Evolutionary conservation across 1,140 invertebrate genomes (phyloP), one percentile per base, ranked within the genome.

Genomic region (Zaprionus ornatus): DNA sequence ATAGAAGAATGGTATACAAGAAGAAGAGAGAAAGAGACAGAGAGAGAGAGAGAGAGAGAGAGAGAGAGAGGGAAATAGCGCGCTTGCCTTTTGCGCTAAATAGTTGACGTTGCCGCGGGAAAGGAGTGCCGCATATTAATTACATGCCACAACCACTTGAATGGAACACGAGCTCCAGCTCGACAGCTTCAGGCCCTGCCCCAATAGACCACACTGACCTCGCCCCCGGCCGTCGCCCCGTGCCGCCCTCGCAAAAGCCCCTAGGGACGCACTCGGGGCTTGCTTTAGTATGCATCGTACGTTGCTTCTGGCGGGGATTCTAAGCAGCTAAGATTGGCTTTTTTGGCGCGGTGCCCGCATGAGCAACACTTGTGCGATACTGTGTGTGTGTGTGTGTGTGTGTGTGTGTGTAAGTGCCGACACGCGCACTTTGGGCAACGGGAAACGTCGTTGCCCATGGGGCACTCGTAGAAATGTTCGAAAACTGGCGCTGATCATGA

Each of bases 121-220:
- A 86, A 86, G 82, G 82, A 85, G 82, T 86, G 82, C 82, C 82
- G 82, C 82, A 85, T 85, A 85, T 85, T 85, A 85, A 85, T 85
- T 81, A 86, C 70, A 74, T 75, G 74, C 77, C 82, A 62, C 59
- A 75, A 35, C 76, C 76, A 78, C 76, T 78, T 78, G 76, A 78
- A 75, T 75, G 76, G 76, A 74, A 78, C 70, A 62, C 74, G 74
- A 77, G 71, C 70, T 40, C 66, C 9, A 21, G 27, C 54, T 40
- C 57, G 13, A 59, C 60, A 55, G 63, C 70, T 74, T 74, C 62
- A 37, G 25, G 25, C 45, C 35, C 56, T 23, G 48, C 64, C 64
- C 57, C 32, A 42, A 29, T 25, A 25, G 40, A 17, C 40, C 40
- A 45, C 40, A 45, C n/a, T 45, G 40, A 45, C 40, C 64, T 17